These are phyloP conservation scores for Acholoe squamosa DNA, from an alignment of 2,888 invertebrate genomes.

Conservation along the genomic window DNA sequence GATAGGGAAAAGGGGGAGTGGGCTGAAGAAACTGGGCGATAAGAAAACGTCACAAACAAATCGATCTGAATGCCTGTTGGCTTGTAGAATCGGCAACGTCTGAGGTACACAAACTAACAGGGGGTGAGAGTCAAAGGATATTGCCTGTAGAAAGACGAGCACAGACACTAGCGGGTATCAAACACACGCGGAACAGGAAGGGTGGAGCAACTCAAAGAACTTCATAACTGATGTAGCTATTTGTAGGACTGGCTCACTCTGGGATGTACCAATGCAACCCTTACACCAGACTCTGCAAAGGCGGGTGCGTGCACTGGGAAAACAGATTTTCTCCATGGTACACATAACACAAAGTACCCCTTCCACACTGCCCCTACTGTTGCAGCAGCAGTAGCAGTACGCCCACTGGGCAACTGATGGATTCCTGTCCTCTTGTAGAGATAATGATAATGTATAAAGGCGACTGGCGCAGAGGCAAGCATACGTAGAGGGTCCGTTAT, in stretches of 20 bases:
- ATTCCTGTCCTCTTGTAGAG: neutral
- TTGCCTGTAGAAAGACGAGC: constrained; percentile 9
- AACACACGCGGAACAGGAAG: neutral
- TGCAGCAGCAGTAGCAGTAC: too few relatives aligned
- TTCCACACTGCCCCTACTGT: too few relatives aligned
- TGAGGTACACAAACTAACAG: neutral
- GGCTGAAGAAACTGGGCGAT: neutral
- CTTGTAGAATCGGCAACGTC: neutral
- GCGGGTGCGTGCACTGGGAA: neutral
- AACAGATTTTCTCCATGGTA: neutral
- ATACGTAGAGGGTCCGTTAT: neutral
- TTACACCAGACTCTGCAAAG: neutral
- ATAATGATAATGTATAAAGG: neutral
- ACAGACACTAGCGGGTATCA: neutral
- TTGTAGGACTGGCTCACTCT: too few relatives aligned
- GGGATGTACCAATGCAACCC: constrained; percentile 17
- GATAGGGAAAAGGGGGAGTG: neutral
- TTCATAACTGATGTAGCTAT: neutral
- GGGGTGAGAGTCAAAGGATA: constrained; percentile 16
- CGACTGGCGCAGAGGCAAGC: neutral
- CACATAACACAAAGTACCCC: neutral
- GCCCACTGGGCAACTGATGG: neutral
- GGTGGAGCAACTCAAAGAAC: constrained; percentile 14
- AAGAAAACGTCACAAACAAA: constrained; percentile 13
- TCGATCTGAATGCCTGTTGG: constrained; percentile 8